Percentiles rank a stretch among this genome's conserved stretches.
These are phyloP conservation scores for Ammospiza maritima DNA, from an alignment of 2,797 vertebrate species.

Conservation along the genomic window DNA sequence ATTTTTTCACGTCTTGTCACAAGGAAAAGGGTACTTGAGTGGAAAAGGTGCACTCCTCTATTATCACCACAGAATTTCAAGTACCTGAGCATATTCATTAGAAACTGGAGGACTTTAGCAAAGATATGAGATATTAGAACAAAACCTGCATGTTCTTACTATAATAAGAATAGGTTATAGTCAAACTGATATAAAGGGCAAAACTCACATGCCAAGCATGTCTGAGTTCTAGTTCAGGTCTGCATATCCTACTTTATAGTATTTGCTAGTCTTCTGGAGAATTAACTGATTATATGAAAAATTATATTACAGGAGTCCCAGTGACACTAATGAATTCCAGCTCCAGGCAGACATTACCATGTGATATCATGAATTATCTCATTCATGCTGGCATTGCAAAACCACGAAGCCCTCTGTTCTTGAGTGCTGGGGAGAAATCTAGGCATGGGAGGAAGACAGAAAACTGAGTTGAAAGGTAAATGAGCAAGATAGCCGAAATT, in stretches of 20 bases:
- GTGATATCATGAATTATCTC: neutral
- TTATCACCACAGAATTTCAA: constrained; percentile 16
- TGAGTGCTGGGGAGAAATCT: neutral
- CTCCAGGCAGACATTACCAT: neutral
- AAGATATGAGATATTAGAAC: neutral
- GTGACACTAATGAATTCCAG: neutral
- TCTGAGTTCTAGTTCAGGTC: neutral
- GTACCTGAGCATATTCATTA: constrained; percentile 22
- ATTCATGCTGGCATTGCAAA: neutral
- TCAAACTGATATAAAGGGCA: neutral
- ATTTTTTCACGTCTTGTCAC: constrained; percentile 37
- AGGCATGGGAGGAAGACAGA: neutral
- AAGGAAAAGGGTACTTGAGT: constrained; percentile 27
- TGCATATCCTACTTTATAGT: neutral
- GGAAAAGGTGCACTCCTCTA: neutral
- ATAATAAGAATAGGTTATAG: neutral
- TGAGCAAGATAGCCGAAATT: neutral
- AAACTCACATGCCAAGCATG: neutral
- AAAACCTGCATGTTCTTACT: neutral
- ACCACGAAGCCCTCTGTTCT: neutral
- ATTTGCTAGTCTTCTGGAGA: neutral
- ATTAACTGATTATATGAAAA: neutral
- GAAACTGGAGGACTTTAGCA: neutral
- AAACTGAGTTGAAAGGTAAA: neutral
- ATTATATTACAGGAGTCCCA: neutral